Evolutionary conservation across 2,888 invertebrate species (phyloP), one percentile per base, ranked within the genome.

Genomic region (Ptilodon capucinus): DNA sequence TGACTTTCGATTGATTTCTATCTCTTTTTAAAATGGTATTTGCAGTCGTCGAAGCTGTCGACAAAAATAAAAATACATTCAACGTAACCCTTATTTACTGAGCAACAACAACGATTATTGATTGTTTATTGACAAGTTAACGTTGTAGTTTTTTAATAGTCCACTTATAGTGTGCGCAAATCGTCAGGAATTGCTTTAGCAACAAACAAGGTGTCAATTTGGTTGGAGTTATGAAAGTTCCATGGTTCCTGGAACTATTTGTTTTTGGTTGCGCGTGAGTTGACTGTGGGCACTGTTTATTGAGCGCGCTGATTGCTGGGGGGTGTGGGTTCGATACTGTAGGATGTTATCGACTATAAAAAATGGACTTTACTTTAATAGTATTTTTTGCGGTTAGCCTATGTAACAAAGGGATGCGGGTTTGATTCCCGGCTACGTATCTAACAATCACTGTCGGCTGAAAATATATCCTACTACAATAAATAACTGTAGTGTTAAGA

Each of bases 151-250:
- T 74, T 81, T 84, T 90, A 90, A 90, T 89, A 81, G 88, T 79
- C 89, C 90, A 90, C 90, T 90, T 90, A 89, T 83, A 76, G 76
- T 74, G 79, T 71, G 78, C 75, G 88, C 88, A 89, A 89, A 89
- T 90, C 85, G 88, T 84, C 76, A 79, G 74, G 87, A 82, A 86
- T 86, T 84, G 88, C 87, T 79, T n/a, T 80, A 78, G 85, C 74
- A 70, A 80, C 79, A 79, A 81, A 85, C 90, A 88, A 90, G 90
- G 90, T 91, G 90, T 90, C 90, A 91, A 91, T 91, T 91, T 91
- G 83, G 86, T 70, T 19, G 78, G 76, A 90, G 89, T 90, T 89
- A 90, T 90, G 90, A 89, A 89, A 90, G 85, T 78, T 78, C 19
- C 64, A 72, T 71, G 73, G 70, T 90, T 89, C 90, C 81, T 42